Evolutionary conservation across 2,113 vertebrate species (phyloP), one percentile per base, ranked within the genome.

Genomic region (Oreocharis arfaki): DNA sequence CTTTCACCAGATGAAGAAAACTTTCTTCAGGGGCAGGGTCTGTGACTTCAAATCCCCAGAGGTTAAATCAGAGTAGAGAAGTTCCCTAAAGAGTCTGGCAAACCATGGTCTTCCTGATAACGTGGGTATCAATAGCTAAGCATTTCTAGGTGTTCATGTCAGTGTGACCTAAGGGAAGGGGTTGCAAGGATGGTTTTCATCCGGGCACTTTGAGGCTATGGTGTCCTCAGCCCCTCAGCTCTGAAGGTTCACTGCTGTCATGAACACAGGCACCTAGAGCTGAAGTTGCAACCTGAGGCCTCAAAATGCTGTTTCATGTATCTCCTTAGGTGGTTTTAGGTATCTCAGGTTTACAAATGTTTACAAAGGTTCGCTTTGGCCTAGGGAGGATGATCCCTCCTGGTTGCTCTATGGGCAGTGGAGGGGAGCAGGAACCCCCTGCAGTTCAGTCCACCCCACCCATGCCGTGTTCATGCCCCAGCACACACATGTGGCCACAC

Each of bases 401-500:
- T 6, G 0, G 26, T 21, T 80, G 55, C 27, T 81, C 47, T 35
- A 1, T 13, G 46, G 18, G 33, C 57, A 35, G 42, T 26, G 42
- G 42, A 77, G 26, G 14, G 37, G 26, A 89, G 30, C 18, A 67
- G 68, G 60, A 86, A n/a, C 26, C 12, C 35, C 35, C 52, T 60
- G 17, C 5, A 37, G 65, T 33, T 42, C 35, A 30, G 28, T 21
- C 35, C 63, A 67, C 28, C 15, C 24, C 6, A 9, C 22, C 68
- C 44, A 3, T 0, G 1, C 12, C 65, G 37, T 0, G 0, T 37
- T 37, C 7, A 1, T 44, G 30, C 11, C 69, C 65, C 27, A 37
- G 11, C 26, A 13, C 13, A 24, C 33, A 35, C 56, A 16, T 3
- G 2, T 16, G 10, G 67, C 22, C 8, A 11, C 22, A 37, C 18